These are phyloP conservation scores for Oikopleura albicans DNA, from an alignment of 23 tunicate genomes.

Conservation along the genomic window DNA sequence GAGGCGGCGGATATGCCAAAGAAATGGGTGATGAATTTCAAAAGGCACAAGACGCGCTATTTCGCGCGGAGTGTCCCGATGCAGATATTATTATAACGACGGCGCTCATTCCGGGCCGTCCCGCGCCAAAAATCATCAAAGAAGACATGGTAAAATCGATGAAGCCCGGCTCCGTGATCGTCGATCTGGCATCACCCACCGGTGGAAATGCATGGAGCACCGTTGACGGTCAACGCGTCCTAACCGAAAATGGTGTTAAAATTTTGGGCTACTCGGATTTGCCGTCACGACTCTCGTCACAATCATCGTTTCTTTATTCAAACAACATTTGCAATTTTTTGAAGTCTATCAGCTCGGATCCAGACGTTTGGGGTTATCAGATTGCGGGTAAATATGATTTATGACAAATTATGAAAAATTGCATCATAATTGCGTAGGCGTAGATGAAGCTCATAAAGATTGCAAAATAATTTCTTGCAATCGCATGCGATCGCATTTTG, in stretches of 20 bases:
- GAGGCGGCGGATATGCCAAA: conserved; percentile 87
- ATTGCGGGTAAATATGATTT: no score
- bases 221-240: background rate
- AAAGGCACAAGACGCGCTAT: conserved; percentile 76
- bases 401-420: no score
- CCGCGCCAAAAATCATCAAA: conserved; percentile 64
- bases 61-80: conserved; percentile 58
- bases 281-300: conserved; percentile 58
- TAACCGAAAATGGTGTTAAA: conserved; percentile 45
- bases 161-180: conserved; percentile 88
- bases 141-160: conserved; percentile 74
- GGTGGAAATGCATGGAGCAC: conserved; percentile 36
- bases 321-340: conserved; percentile 78
- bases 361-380: conserved; percentile 52
- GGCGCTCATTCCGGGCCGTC: conserved; percentile 83
- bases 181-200: conserved; percentile 79
- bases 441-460: no score
- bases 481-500: no score
- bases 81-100: conserved; percentile 82
- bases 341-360: conserved; percentile 72
- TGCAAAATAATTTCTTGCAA: no score
- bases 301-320: conserved; percentile 52
- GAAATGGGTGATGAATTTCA: conserved; percentile 79
- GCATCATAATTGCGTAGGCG: no score
- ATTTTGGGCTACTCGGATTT: conserved; percentile 78